These are phyloP conservation scores for Calonectris borealis DNA, from an alignment of 2,113 vertebrate species.

Conservation along the genomic window DNA sequence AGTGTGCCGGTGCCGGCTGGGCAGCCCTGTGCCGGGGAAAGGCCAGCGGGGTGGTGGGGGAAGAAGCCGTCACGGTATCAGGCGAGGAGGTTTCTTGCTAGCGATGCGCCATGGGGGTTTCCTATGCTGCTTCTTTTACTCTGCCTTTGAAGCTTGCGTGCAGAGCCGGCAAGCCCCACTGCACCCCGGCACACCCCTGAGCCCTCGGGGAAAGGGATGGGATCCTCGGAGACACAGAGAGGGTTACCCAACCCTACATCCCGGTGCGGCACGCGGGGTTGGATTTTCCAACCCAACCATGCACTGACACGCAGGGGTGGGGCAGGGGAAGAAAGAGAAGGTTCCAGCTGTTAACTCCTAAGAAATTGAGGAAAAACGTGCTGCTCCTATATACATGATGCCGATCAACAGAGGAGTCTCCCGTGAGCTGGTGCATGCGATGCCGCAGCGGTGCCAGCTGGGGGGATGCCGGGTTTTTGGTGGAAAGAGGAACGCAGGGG, in stretches of 20 bases:
- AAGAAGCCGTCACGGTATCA: neutral
- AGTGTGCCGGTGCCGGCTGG: neutral
- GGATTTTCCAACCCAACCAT: neutral
- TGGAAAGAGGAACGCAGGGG: neutral
- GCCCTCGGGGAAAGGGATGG: constrained; percentile 7
- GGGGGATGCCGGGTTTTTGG: neutral
- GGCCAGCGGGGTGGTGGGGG: neutral
- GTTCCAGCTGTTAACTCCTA: constrained; percentile 3
- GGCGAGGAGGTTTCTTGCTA: neutral
- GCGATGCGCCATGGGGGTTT: neutral
- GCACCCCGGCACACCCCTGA: constrained; percentile 8
- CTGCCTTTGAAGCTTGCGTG: neutral
- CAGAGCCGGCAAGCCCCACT: neutral
- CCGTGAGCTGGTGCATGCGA: neutral
- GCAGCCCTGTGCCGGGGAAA: neutral
- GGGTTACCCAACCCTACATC: constrained; percentile 2
- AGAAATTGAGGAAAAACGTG: neutral
- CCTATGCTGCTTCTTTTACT: neutral
- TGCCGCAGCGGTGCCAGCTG: neutral
- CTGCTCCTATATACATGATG: neutral
- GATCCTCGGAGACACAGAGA: neutral
- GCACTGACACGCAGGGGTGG: neutral
- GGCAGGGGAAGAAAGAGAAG: neutral
- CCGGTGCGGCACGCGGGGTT: neutral
- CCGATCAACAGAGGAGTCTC: neutral